Percentiles rank a stretch among this genome's conserved stretches.
phyloP scores from a whole-genome alignment of 2,797 vertebrate genomes.

The Epinephelus malabaricus region DNA sequence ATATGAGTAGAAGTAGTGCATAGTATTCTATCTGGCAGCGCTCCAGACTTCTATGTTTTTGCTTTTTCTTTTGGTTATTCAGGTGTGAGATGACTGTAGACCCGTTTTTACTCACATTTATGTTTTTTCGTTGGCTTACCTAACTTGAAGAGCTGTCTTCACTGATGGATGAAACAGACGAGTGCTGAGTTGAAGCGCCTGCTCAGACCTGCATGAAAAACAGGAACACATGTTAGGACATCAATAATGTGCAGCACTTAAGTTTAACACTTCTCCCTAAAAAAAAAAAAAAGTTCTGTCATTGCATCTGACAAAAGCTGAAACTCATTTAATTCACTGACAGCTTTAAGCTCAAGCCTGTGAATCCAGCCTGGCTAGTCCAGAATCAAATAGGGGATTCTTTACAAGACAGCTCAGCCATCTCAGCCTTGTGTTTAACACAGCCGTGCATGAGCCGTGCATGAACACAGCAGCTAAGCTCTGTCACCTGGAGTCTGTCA shows the following conservation, averaged over 20 bases:
- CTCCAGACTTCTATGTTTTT: constrained; percentile 33
- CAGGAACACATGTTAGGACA: constrained; percentile 5
- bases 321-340: constrained; percentile 3
- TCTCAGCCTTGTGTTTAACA: constrained; percentile 11
- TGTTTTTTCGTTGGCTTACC: constrained; percentile 33
- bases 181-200: constrained; percentile 37
- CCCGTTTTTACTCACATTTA: background rate
- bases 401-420: background rate
- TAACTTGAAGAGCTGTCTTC: constrained; percentile 45
- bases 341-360: constrained; percentile 4
- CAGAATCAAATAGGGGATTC: constrained; percentile 27
- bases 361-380: constrained; percentile 8
- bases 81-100: background rate
- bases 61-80: background rate
- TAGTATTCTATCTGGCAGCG: constrained; percentile 41
- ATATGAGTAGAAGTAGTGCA: constrained; percentile 24
- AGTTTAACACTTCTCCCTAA: background rate
- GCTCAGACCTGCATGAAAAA: constrained; percentile 54
- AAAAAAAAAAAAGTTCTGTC: background rate
- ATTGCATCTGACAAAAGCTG: constrained; percentile 10
- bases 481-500: constrained; percentile 36
- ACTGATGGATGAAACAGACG: constrained; percentile 36
- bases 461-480: constrained; percentile 35
- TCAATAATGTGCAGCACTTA: background rate
- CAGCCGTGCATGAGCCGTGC: background rate